Conservation (phyloP, 2,113 vertebrate genomes). For the Origma solitaria region DNA sequence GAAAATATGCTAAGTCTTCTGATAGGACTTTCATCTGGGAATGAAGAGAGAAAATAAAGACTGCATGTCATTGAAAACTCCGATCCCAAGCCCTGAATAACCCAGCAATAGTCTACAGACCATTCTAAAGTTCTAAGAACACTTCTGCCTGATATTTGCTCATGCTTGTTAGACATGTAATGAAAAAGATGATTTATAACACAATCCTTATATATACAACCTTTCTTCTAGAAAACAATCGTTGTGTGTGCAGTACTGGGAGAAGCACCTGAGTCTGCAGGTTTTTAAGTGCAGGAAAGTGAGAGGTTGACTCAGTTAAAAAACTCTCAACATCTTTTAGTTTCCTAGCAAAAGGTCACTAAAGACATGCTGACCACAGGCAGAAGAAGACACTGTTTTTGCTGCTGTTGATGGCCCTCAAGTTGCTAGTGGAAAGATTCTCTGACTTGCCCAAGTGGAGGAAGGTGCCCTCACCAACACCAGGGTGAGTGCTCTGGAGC, state of each 20-base stretch:
- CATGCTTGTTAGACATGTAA: neutral
- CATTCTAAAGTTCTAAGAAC: neutral
- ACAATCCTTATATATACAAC: neutral
- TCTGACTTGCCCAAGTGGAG: neutral
- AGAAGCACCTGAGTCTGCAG: neutral
- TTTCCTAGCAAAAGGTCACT: neutral
- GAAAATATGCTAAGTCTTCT: neutral
- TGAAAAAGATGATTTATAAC: neutral
- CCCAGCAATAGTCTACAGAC: neutral
- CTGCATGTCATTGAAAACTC: neutral
- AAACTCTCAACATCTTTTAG: neutral
- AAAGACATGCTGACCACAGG: neutral
- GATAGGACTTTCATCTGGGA: neutral
- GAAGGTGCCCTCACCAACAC: neutral
- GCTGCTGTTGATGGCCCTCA: neutral
- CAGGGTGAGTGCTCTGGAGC: neutral
- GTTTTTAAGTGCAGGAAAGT: neutral
- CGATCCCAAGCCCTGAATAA: neutral
- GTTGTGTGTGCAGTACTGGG: neutral
- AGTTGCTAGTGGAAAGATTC: neutral
- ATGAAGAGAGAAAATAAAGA: neutral
- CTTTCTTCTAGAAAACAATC: conserved; percentile 10
- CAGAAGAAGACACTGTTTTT: neutral
- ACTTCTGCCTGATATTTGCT: neutral
- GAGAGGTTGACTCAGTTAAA: neutral